Base-by-base conservation (phyloP, 2,113 vertebrate genomes). In the Perca flavescens region DNA sequence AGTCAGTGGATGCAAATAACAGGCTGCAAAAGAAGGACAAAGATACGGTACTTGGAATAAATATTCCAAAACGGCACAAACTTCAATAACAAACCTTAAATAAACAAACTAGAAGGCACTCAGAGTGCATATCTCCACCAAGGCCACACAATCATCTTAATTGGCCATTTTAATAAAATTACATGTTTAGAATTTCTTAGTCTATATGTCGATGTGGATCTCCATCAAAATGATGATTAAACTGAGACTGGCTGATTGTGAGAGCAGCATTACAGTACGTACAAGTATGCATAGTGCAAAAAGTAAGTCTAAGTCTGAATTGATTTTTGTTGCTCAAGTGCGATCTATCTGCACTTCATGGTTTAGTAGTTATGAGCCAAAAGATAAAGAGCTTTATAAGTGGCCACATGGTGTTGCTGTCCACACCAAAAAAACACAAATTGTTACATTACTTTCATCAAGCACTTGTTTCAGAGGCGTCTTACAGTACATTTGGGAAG, bases 1-100 rank as follows among this genome's bases (percentile, higher is more conserved):
- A 88, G 77, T 76, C 60, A 58, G 50, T 82, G 62, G 79, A 79
- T 83, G 80, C 82, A 88, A 92, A 92, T 88, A 78, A 85, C 81
- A 79, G 73, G 67, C 70, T 77, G 81, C 61, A 63, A 85, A 78
- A 88, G 56, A 86, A 87, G 78, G 77, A 88, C 56, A 79, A 50
- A 72, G 76, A 84, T 79, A 74, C 71, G 62, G 52, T 50, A 65
- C 67, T 80, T 69, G 15, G 64, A 86, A 84, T 79, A 67, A 82
- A 84, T 77, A 68, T 79, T 82, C 34, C 52, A 78, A 12, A 53
- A 50, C 17, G 2, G 65, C 61, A 43, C 21, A 36, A 63, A 54
- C 63, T 72, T 66, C 28, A 77, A 70, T 65, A 82, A 72, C 40
- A 80, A 71, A 61, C 28, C 40, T 9, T 25, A 61, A 72, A 69